phyloP scores from a whole-genome alignment of 2,888 invertebrate genomes.

The Yponomeuta cagnagella region DNA sequence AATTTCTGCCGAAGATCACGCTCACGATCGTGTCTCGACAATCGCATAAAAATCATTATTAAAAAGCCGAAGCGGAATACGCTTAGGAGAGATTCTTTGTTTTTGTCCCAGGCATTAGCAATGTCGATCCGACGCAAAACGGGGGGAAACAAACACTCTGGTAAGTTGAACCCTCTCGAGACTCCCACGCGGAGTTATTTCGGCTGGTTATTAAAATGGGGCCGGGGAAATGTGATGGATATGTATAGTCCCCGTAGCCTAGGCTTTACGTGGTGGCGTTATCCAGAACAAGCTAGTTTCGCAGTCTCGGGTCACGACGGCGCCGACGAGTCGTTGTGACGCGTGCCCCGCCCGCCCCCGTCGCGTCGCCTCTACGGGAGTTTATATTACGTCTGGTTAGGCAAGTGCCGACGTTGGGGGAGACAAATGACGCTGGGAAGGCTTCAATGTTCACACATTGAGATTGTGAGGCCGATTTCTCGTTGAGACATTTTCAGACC shows the following conservation, averaged over 20 bases:
- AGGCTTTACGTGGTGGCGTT: constrained; percentile 12
- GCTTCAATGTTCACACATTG: constrained; percentile 31
- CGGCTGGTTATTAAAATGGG: constrained; percentile 2
- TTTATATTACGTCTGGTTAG: constrained; percentile 41
- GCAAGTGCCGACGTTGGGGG: constrained; percentile 38
- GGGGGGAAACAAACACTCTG: not conserved
- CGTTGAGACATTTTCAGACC: constrained; percentile 17
- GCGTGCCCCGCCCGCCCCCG: constrained; percentile 65
- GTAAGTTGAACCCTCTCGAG: not conserved
- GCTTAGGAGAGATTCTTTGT: constrained; percentile 27
- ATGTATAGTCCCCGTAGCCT: not conserved
- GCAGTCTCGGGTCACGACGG: constrained; percentile 32
- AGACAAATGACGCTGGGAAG: constrained; percentile 24
- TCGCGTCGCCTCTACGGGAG: constrained; percentile 44
- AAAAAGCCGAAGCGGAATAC: constrained; percentile 43
- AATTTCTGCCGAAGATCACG: constrained; percentile 67
- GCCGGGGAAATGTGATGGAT: not conserved
- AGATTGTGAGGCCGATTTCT: constrained; percentile 26
- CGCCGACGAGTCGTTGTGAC: constrained; percentile 67
- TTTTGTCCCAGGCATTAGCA: constrained; percentile 5
- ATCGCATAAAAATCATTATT: constrained; percentile 53
- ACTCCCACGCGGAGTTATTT: not conserved
- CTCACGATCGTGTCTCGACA: constrained; percentile 41
- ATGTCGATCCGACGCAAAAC: constrained; percentile 2
- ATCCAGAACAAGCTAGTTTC: constrained; percentile 50